Conservation (phyloP, 2,797 vertebrate species). For the Coregonus sp. region DNA sequence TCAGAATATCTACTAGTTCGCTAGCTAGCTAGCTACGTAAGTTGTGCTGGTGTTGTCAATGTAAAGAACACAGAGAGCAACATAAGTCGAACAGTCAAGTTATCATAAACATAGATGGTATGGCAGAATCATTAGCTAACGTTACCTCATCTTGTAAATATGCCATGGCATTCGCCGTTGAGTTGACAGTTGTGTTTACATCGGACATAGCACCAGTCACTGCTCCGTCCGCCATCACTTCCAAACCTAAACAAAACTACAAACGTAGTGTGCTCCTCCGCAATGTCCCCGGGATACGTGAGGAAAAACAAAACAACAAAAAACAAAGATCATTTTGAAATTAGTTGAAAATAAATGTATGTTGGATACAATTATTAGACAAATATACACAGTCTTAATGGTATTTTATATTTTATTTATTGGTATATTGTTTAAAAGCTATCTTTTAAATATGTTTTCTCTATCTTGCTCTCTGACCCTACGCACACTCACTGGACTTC, state of each 20-base stretch:
- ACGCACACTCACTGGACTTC: no score
- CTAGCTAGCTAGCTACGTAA: no score
- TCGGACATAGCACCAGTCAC: conserved; percentile 23
- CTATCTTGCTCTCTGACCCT: no score
- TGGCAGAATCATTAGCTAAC: background rate
- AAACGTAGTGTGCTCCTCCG: background rate
- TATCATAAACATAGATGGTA: background rate
- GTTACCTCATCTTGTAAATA: conserved; percentile 76
- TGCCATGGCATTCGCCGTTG: conserved; percentile 62
- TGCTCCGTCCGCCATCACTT: conserved; percentile 69
- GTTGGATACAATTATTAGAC: background rate
- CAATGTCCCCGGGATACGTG: background rate
- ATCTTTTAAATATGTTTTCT: background rate
- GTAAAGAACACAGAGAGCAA: no score
- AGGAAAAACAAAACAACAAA: background rate
- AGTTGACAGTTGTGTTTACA: conserved; percentile 50
- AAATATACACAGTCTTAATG: background rate
- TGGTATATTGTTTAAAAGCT: background rate
- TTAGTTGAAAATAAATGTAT: background rate
- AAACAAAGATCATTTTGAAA: background rate
- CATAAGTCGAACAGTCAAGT: no score
- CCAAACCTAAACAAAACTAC: conserved; percentile 13
- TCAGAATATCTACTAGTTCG: background rate
- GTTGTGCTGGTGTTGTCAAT: no score
- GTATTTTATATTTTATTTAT: background rate